A percentile compares a stretch with the other conserved stretches of the same genome.
phyloP scores from a whole-genome alignment of 92 coral and sea anemone genomes.

The Phymanthus crucifer region DNA sequence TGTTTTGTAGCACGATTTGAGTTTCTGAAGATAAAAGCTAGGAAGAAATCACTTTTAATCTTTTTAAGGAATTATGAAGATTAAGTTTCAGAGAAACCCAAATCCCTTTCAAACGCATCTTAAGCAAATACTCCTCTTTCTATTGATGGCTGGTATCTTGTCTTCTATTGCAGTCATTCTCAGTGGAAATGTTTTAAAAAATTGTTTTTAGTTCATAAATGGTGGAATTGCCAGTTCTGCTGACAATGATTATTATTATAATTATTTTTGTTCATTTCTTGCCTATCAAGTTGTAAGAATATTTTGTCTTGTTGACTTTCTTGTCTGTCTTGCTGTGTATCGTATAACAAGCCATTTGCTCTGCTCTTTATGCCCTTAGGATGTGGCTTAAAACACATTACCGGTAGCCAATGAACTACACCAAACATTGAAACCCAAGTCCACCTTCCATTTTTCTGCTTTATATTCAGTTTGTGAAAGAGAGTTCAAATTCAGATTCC shows the following conservation, averaged over 20 bases:
- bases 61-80: conserved; percentile 5
- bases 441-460: conserved; percentile 4
- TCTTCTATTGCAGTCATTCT: neutral
- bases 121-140: conserved; percentile 3
- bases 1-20: neutral
- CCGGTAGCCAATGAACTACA: conserved; percentile 18
- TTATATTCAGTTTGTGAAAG: neutral
- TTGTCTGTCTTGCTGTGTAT: conserved; percentile 15
- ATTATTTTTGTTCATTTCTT: conserved; percentile 10
- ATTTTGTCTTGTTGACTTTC: conserved; percentile 23
- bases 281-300: conserved; percentile 2
- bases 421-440: conserved; percentile 19
- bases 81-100: conserved; percentile 9
- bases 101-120: neutral
- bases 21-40: neutral
- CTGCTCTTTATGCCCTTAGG: conserved; percentile 27
- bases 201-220: neutral
- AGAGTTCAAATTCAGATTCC: neutral
- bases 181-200: neutral
- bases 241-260: conserved; percentile 10
- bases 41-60: neutral
- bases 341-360: conserved; percentile 18
- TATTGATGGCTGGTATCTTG: neutral
- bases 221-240: conserved; percentile 19
- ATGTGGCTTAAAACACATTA: conserved; percentile 24